Conservation (phyloP, 2,797 vertebrate genomes). For the Capromys pilorides region DNA sequence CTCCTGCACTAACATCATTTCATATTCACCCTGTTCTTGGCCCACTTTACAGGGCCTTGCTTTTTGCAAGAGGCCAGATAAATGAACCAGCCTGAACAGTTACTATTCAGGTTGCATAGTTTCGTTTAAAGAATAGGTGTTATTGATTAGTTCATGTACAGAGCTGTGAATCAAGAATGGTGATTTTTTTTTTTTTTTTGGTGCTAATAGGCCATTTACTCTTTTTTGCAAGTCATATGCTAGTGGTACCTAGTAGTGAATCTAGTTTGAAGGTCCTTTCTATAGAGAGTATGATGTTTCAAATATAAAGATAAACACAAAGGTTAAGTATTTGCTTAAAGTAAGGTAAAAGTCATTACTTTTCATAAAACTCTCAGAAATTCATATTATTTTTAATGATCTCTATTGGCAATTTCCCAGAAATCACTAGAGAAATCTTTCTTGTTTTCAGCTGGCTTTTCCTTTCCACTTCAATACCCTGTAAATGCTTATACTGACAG, state of each 20-base stretch:
- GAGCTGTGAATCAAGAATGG: not conserved
- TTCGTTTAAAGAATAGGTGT: not conserved
- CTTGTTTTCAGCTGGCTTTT: not conserved
- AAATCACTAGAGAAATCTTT: not conserved
- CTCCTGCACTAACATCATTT: not conserved
- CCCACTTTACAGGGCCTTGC: not conserved
- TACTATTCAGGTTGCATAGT: too few relatives aligned
- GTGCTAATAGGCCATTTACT: not conserved
- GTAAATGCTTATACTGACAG: not conserved
- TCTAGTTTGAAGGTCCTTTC: not conserved
- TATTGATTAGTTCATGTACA: not conserved
- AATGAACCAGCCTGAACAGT: not conserved
- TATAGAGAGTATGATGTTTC: not conserved
- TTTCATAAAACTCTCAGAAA: not conserved
- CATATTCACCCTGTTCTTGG: not conserved
- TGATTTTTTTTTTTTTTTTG: not conserved
- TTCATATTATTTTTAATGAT: not conserved
- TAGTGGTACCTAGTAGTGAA: not conserved
- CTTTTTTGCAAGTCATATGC: not conserved
- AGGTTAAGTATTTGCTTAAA: not conserved
- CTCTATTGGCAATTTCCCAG: not conserved
- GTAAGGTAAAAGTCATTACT: not conserved
- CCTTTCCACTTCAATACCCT: not conserved
- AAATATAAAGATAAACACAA: not conserved
- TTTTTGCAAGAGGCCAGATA: not conserved